Base-by-base conservation (phyloP, 1,140 invertebrate genomes). In the Formica exsecta region DNA sequence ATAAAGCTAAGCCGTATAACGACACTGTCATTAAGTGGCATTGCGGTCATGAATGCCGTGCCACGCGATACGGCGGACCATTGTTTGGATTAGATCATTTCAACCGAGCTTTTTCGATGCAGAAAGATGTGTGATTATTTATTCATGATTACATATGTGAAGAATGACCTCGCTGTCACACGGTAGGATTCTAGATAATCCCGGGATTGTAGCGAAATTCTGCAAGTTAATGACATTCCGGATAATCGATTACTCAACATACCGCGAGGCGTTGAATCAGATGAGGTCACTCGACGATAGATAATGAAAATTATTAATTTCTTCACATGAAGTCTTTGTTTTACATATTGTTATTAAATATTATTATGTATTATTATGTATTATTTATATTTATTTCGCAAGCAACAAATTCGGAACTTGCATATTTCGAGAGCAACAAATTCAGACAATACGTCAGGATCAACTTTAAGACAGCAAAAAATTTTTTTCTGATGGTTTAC, bases 171-270 rank as follows among this genome's bases (percentile, higher is more conserved):
- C 11, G 64, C 54, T 41, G 68, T 54, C 59, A 66, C 16, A 62
- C 57, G 87, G 29, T 51, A 59, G 62, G 76, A 76, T 66, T 68
- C 22, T 71, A 71, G 54, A 65, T 71, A 16, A 70, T 81, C 59
- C 19, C 41, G 54, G 38, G 41, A 41, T 44, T 41, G 13, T 13
- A 9, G 36, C 22, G 44, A 29, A 41, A 65, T 74, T 80, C 64
- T 61, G 51, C 71, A 71, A 86, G 68, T 75, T 70, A 48, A 36
- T 61, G 48, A 86, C 65, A 66, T 70, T 76, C 75, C 54, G 83
- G 13, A 57, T 88, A 88, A 89, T 89, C 66, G 87, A 86, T 84
- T 41, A 41, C 48, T 80, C 48, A 48, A 59, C 75, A 25, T 62
- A 36, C 57, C 48, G 76, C 44, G 75, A 11, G 4, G 4, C 62